A percentile compares a stretch with the other conserved stretches of the same genome.
Conservation (phyloP, 2,888 invertebrate genomes). For the Amorpha juglandis region DNA sequence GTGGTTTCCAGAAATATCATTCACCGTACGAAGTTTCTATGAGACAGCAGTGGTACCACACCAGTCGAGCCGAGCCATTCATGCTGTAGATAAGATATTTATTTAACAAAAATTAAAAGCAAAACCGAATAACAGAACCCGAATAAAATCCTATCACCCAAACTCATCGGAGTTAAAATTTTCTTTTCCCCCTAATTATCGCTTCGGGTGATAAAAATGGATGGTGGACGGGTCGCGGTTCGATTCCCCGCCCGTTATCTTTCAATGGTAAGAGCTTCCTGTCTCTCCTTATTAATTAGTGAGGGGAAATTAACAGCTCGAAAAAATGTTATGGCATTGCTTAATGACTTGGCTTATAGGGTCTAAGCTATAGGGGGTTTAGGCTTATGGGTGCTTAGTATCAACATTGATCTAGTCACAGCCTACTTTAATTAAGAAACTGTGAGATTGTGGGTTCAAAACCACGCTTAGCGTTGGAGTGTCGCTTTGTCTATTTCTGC, state of each 20-base stretch:
- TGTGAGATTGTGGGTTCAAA: too few relatives aligned
- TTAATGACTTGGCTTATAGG: neutral
- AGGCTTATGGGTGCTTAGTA: too few relatives aligned
- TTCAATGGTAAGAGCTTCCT: slow-evolving; percentile 45
- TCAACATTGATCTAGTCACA: too few relatives aligned
- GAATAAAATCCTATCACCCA: neutral
- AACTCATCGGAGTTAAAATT: slow-evolving; percentile 23
- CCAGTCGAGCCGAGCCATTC: too few relatives aligned
- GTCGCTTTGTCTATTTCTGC: too few relatives aligned
- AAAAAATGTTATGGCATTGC: slow-evolving; percentile 16
- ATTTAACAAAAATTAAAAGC: neutral
- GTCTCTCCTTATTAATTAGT: slow-evolving; percentile 45
- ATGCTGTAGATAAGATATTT: neutral
- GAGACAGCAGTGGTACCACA: too few relatives aligned
- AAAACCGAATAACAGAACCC: neutral
- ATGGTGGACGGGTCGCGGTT: slow-evolving; percentile 37
- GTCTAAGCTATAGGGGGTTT: neutral
- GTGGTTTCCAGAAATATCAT: too few relatives aligned
- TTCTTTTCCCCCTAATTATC: slow-evolving; percentile 42
- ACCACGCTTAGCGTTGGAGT: too few relatives aligned
- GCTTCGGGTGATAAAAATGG: slow-evolving; percentile 37
- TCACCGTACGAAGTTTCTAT: too few relatives aligned
- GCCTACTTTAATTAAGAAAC: too few relatives aligned
- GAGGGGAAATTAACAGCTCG: slow-evolving; percentile 42
- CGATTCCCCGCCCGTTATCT: slow-evolving; percentile 46